Conservation (phyloP, 2,888 invertebrate species). For the Pheosia tremula region DNA sequence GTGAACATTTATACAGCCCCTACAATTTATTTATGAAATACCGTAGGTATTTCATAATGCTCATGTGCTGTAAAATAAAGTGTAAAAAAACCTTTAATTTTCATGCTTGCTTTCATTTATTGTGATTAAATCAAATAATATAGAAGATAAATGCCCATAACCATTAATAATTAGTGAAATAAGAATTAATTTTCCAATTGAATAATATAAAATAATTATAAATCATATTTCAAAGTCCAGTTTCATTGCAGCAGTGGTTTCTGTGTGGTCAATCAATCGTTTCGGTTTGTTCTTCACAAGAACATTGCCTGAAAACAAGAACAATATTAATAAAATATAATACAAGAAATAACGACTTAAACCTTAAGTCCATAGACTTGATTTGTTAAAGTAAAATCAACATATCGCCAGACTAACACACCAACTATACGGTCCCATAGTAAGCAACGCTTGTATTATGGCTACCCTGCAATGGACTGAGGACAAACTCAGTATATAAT, state of each 20-base stretch:
- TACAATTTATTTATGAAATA: too few relatives aligned
- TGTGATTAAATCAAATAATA: constrained; percentile 14
- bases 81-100: constrained; percentile 11
- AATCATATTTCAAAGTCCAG: constrained; percentile 9
- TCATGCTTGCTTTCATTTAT: constrained; percentile 29
- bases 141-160: constrained; percentile 11
- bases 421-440: too few relatives aligned
- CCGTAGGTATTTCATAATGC: too few relatives aligned
- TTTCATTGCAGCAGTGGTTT: constrained; percentile 4
- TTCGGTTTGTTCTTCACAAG: not conserved
- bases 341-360: too few relatives aligned
- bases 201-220: constrained; percentile 6
- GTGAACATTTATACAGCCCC: too few relatives aligned
- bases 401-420: too few relatives aligned
- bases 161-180: constrained; percentile 9
- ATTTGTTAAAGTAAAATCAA: too few relatives aligned
- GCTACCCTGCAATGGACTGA: too few relatives aligned
- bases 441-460: too few relatives aligned
- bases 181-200: not conserved
- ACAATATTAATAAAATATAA: not conserved
- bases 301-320: not conserved
- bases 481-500: too few relatives aligned
- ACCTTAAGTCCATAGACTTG: too few relatives aligned
- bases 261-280: not conserved
- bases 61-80: too few relatives aligned